phyloP scores from a whole-genome alignment of 35 echinoderm and acorn worm genomes.

The Eucidaris tribuloides region DNA sequence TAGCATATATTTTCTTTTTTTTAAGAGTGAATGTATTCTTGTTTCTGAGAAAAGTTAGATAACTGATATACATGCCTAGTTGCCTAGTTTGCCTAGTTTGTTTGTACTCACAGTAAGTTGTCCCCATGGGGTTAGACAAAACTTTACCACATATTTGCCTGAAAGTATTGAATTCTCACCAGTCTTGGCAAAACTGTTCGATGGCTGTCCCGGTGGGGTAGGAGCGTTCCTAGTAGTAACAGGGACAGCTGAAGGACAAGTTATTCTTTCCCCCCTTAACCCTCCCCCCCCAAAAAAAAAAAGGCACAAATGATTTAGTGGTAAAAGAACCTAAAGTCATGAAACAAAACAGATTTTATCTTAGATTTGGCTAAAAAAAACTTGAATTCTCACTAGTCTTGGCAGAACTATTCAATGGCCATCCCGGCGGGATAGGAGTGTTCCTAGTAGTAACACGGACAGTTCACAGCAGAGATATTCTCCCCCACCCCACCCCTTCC shows the following conservation, averaged over 20 bases:
- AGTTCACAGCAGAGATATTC: slow-evolving; percentile 46
- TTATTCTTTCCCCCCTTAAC: slow-evolving; percentile 69
- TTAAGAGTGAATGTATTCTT: too few species aligned
- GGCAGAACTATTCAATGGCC: slow-evolving; percentile 48
- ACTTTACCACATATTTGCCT: too few species aligned
- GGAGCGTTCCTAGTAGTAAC: slow-evolving; percentile 56
- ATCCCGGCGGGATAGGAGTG: slow-evolving; percentile 54
- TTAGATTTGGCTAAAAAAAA: too few species aligned
- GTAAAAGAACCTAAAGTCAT: neutral
- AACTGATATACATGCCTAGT: too few species aligned
- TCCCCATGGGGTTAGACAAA: too few species aligned
- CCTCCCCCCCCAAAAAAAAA: neutral
- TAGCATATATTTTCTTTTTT: too few species aligned
- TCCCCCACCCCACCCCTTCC: slow-evolving; percentile 48
- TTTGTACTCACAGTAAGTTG: too few species aligned
- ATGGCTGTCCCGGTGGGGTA: slow-evolving; percentile 53
- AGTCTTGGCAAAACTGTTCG: slow-evolving; percentile 52
- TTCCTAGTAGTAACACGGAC: slow-evolving; percentile 71
- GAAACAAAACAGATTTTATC: too few species aligned
- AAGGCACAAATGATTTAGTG: neutral
- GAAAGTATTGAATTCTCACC: too few species aligned
- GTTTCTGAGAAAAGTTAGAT: too few species aligned
- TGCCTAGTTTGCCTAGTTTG: too few species aligned
- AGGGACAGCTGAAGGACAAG: slow-evolving; percentile 47
- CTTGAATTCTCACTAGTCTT: slow-evolving; percentile 76